phyloP scores from a whole-genome alignment of 2,113 vertebrate species.

The Salvator merianae region DNA sequence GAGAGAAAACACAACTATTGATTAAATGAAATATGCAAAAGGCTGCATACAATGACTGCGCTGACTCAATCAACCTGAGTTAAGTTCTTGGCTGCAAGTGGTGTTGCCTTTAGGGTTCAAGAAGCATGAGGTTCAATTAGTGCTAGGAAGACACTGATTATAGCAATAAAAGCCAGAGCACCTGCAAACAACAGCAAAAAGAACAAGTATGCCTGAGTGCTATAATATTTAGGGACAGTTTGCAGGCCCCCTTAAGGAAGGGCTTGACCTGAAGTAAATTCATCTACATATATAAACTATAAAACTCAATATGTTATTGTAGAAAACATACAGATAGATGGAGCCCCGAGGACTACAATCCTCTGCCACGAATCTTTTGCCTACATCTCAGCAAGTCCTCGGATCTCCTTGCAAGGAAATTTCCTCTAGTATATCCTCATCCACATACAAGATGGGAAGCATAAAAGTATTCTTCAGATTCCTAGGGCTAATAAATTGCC shows the following conservation, averaged over 20 bases:
- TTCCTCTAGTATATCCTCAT: background rate
- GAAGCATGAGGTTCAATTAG: background rate
- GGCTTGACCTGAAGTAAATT: background rate
- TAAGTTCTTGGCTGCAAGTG: background rate
- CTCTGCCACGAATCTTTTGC: background rate
- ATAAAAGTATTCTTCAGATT: background rate
- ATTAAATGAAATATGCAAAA: conserved; percentile 18
- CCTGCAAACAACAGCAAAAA: background rate
- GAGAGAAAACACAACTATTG: conserved; percentile 1
- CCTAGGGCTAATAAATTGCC: background rate
- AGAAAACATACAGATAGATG: background rate
- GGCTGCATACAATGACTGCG: background rate
- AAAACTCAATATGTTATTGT: background rate
- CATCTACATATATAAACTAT: background rate
- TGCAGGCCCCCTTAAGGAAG: background rate
- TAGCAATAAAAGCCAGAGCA: background rate
- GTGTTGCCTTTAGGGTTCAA: background rate
- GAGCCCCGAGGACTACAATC: background rate
- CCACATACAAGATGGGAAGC: background rate
- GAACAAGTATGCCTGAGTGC: too few relatives aligned
- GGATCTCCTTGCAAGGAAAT: background rate
- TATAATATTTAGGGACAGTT: background rate
- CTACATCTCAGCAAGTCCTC: background rate
- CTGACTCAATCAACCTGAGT: background rate
- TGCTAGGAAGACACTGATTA: background rate